Conservation (phyloP, 2,113 vertebrate genomes). For the Baryphthengus martii region DNA sequence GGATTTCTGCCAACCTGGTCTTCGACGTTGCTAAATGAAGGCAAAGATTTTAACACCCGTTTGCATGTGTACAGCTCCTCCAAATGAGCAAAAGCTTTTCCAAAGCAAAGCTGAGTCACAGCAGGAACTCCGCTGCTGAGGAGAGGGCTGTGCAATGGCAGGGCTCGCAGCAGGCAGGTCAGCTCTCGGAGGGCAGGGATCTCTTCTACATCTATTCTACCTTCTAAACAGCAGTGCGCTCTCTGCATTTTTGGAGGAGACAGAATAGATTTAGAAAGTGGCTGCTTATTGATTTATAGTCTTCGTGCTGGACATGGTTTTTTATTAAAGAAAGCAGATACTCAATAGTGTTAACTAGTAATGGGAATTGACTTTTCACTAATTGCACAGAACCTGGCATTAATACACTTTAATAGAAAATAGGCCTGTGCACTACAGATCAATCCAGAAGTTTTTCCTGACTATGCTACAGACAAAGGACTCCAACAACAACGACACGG, state of each 20-base stretch:
- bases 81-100: background rate
- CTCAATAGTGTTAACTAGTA: slow-evolving; percentile 92
- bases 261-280: slow-evolving; percentile 70
- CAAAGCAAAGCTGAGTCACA: background rate
- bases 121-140: background rate
- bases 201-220: background rate
- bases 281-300: slow-evolving; percentile 78
- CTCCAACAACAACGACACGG: slow-evolving; percentile 48
- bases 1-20: background rate
- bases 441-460: slow-evolving; percentile 78
- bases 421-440: slow-evolving; percentile 75
- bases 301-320: slow-evolving; percentile 83
- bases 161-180: background rate
- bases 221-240: background rate
- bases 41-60: background rate
- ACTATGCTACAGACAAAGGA: slow-evolving; percentile 64
- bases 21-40: background rate
- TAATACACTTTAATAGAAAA: slow-evolving; percentile 89
- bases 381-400: slow-evolving; percentile 91
- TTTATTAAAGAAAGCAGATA: slow-evolving; percentile 96
- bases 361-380: slow-evolving; percentile 95
- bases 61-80: background rate
- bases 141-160: background rate
- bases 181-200: background rate
- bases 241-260: slow-evolving; percentile 49